Evolutionary conservation across 2,888 invertebrate genomes (phyloP).

Genomic region (Sceliomorpha sp.): DNA sequence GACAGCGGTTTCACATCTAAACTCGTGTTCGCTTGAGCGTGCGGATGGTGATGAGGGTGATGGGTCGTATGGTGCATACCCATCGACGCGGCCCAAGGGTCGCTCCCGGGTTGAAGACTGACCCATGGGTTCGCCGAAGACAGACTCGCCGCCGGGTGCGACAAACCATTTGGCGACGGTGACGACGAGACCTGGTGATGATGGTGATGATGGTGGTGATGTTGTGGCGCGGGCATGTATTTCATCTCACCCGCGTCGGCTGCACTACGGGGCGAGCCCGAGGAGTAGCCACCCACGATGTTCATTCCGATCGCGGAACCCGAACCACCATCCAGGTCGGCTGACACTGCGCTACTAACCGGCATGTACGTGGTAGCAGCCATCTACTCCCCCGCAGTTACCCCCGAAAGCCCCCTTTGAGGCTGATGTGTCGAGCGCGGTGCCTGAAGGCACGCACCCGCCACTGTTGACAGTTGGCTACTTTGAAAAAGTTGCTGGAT

Average conservation of each 20-base stretch:
- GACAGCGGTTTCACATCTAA: conserved; percentile 90
- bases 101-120: conserved; percentile 87
- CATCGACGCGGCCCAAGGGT: conserved; percentile 89
- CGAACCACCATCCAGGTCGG: conserved; percentile 86
- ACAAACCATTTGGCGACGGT: conserved; percentile 85
- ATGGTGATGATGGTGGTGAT: conserved; percentile 90
- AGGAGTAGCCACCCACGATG: conserved; percentile 87
- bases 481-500: conserved; percentile 10
- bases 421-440: conserved; percentile 46
- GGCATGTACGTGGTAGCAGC: conserved; percentile 97
- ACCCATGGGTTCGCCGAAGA: conserved; percentile 90
- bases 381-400: conserved; percentile 88
- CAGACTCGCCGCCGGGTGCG: conserved; percentile 82
- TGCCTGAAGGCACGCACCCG: conserved; percentile 62
- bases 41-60: conserved; percentile 86
- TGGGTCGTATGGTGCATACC: conserved; percentile 84
- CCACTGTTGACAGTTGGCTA: conserved; percentile 44
- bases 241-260: conserved; percentile 96
- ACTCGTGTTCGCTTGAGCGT: conserved; percentile 81
- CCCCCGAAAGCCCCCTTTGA: conserved; percentile 63
- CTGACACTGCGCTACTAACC: conserved; percentile 87
- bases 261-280: conserved; percentile 92
- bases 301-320: conserved; percentile 86
- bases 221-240: conserved; percentile 91
- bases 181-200: conserved; percentile 86